phyloP scores from a whole-genome alignment of 2,888 invertebrate species.

The Fragum sueziense region DNA sequence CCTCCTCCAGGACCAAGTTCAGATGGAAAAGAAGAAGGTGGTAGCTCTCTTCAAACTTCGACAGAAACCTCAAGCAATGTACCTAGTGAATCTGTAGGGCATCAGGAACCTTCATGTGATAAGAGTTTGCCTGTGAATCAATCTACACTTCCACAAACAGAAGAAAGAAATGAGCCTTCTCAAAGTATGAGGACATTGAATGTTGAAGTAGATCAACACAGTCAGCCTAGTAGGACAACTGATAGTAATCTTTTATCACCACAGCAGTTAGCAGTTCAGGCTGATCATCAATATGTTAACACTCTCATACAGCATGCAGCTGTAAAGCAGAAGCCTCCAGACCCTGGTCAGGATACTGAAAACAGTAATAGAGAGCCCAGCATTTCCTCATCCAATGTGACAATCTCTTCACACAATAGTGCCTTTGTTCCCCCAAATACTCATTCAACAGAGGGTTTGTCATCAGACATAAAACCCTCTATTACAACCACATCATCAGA shows the following conservation, averaged over 20 bases:
- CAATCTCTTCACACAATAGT: slow-evolving; percentile 45
- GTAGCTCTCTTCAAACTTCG: too few relatives aligned
- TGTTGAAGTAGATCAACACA: background rate
- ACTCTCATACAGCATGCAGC: background rate
- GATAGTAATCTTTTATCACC: slow-evolving; percentile 32
- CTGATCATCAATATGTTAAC: slow-evolving; percentile 57
- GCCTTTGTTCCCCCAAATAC: slow-evolving; percentile 31
- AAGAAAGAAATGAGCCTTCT: too few relatives aligned
- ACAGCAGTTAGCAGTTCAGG: slow-evolving; percentile 54
- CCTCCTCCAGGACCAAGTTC: slow-evolving; percentile 44
- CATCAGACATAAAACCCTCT: background rate
- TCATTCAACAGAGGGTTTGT: background rate
- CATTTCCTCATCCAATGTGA: slow-evolving; percentile 20
- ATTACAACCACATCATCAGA: background rate
- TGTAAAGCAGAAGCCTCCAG: background rate
- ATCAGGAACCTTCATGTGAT: too few relatives aligned
- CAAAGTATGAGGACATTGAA: too few relatives aligned
- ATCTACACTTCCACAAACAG: too few relatives aligned
- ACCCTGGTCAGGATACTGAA: background rate
- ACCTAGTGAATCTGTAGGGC: too few relatives aligned
- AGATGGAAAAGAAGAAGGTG: too few relatives aligned
- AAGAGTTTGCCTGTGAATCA: too few relatives aligned
- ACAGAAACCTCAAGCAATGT: background rate
- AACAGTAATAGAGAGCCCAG: background rate
- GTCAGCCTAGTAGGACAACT: background rate